Base-by-base conservation (phyloP, 1,140 invertebrate genomes). In the Eriocheir sinensis region DNA sequence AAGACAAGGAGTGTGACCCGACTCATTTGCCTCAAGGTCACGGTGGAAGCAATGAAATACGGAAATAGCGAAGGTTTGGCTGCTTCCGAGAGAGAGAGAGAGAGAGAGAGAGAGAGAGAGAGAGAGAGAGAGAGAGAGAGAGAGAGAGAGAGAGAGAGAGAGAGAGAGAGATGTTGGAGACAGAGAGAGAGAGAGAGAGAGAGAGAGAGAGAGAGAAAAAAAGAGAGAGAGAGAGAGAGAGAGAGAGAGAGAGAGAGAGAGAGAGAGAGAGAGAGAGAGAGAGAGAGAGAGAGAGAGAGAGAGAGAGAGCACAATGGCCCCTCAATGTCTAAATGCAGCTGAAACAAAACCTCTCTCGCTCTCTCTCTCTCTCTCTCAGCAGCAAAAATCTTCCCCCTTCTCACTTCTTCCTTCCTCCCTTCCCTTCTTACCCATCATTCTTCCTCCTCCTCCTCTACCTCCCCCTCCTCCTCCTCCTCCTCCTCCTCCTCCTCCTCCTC, bases 241-340 rank as follows among this genome's bases (percentile, higher is more conserved):
- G n/a, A n/a, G 60, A 72, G 60, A n/a, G n/a, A n/a, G 60, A 72
- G 27, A n/a, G 60, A 72, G 60, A 60, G 53, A 60, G 53, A 60
- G 53, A n/a, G n/a, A n/a, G 60, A 72, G 38, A 27, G 38, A 85
- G 83, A 36, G 83, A 38, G 40, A 86, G 34, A 40, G 36, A 27
- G 36, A 8, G 85, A 88, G 85, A n/a, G 38, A 88, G 85, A 40
- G 38, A 88, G 41, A 41, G 85, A 88, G 41, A 41, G 85, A 88
- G 85, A 88, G 85, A 40, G 36, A 88, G 41, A n/a, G 60, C 60
- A 72, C 60, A 72, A 72, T 72, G 60, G 60, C 6, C 60, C n/a
- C 60, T 72, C 60, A 21, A 72, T 72, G 60, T 72, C 60, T 72
- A 72, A 72, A 72, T 72, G 60, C 60, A 72, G 60, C 60, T 72